A percentile compares a stretch with the other conserved stretches of the same genome.
phyloP scores from a whole-genome alignment of 2,797 vertebrate species.

The Odontamblyopus rebecca region DNA sequence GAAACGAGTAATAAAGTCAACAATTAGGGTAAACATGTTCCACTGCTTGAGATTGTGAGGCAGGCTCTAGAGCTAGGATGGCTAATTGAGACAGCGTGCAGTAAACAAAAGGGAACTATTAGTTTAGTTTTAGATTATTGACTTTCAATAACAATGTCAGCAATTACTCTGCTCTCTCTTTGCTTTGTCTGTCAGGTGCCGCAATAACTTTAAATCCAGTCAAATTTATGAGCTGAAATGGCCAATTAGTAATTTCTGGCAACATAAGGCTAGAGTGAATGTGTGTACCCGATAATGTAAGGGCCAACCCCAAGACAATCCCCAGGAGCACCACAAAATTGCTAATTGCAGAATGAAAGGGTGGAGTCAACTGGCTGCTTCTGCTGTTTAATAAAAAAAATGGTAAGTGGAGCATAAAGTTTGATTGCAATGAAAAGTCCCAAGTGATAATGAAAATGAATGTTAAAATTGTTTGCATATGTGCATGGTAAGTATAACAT shows the following conservation, averaged over 20 bases:
- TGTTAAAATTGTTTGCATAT: neutral
- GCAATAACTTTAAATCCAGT: slow-evolving; percentile 51
- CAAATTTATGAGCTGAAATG: slow-evolving; percentile 52
- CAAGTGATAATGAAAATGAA: neutral
- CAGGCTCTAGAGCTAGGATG: slow-evolving; percentile 51
- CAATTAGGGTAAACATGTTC: slow-evolving; percentile 82
- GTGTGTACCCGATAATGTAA: slow-evolving; percentile 13
- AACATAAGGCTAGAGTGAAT: slow-evolving; percentile 18
- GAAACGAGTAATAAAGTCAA: slow-evolving; percentile 83
- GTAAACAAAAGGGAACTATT: slow-evolving; percentile 47
- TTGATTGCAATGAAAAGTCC: slow-evolving; percentile 5
- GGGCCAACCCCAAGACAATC: neutral
- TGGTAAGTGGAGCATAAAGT: slow-evolving; percentile 17
- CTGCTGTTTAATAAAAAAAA: slow-evolving; percentile 21
- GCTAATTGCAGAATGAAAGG: slow-evolving; percentile 8
- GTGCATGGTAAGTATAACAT: neutral
- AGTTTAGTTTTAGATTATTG: slow-evolving; percentile 76
- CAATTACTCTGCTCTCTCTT: slow-evolving; percentile 60
- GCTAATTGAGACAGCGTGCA: slow-evolving; percentile 57
- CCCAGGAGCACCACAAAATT: slow-evolving; percentile 4
- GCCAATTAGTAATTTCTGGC: slow-evolving; percentile 62
- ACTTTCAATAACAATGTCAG: slow-evolving; percentile 72
- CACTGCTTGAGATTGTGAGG: slow-evolving; percentile 73
- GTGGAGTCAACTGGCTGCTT: slow-evolving; percentile 5
- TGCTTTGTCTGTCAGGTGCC: slow-evolving; percentile 47